A percentile compares a stretch with the other conserved stretches of the same genome.
Evolutionary conservation across 1,140 invertebrate species (phyloP).

Genomic region (Trichonephila clavata): DNA sequence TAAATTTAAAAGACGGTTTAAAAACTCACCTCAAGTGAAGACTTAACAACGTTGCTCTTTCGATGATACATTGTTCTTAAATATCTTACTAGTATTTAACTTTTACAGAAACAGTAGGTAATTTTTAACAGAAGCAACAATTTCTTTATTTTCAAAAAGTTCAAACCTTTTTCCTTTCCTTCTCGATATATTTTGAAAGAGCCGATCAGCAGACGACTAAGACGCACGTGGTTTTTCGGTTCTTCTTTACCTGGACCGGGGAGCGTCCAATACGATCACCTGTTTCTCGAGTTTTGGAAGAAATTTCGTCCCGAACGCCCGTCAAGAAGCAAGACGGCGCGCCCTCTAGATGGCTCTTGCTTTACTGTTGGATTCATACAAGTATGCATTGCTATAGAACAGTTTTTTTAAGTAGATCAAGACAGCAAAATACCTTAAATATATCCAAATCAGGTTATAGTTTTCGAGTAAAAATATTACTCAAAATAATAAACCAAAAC

Average conservation of each 20-base stretch:
- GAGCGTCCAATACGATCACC: neutral
- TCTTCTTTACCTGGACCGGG: neutral
- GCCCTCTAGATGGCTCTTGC: neutral
- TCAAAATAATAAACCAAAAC: too few relatives aligned
- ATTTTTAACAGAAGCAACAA: neutral
- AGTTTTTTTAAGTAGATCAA: too few relatives aligned
- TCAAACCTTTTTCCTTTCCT: neutral
- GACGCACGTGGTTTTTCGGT: conserved; percentile 23
- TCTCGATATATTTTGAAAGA: neutral
- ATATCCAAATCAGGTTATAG: too few relatives aligned
- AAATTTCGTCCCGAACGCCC: neutral
- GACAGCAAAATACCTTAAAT: too few relatives aligned
- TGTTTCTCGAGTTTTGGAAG: conserved; percentile 30
- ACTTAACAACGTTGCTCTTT: neutral
- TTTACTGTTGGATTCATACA: too few relatives aligned
- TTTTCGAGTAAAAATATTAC: too few relatives aligned
- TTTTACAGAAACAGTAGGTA: neutral
- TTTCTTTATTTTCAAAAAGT: neutral
- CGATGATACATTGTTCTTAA: neutral
- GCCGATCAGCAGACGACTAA: neutral
- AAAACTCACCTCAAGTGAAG: conserved; percentile 13
- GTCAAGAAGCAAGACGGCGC: neutral
- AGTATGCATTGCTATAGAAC: too few relatives aligned
- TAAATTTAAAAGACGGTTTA: neutral
- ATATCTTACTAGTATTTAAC: neutral